Evolutionary conservation across 2,113 vertebrate genomes (phyloP), one percentile per base, ranked within the genome.

Genomic region (Plecturocebus donacophilus): DNA sequence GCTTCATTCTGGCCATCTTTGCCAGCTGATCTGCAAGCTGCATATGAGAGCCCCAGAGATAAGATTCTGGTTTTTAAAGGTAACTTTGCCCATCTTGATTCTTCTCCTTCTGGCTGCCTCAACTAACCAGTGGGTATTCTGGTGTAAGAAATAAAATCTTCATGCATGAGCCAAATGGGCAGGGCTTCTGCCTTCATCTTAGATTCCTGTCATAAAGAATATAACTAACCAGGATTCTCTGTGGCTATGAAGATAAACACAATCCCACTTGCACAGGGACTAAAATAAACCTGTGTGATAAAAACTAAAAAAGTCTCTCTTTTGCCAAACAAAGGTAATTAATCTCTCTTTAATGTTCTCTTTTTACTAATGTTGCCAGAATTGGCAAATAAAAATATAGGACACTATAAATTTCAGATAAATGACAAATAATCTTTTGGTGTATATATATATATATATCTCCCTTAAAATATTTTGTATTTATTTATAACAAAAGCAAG

Each of bases 1-100:
- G 99, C 97, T 85, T 98, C 95, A 66, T 98, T 99, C 98, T 99
- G 99, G 99, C 98, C 99, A 27, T 81, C 95, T 1, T 96, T 99
- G 52, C 99, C 99, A 32, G 73, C 90, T 38, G 97, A 97, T 64
- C 99, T 99, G 56, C 99, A 99, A 66, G 99, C 99, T 91, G 99
- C 97, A 0, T 99, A 99, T 97, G 99, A 99, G 93, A 99, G 98
- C 73, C 97, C 75, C 11, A 98, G 97, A 64, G 99, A 99, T 75
- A 97, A 98, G 82, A 97, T 99, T 45, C 49, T 99, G 8, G 73
- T 99, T 96, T 99, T 99, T 94, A 99, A 99, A 99, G 99, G 99
- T 99, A 94, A 98, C 52, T 8, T 85, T 96, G 71, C 13, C 49
- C 8, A 47, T 87, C 58, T 19, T 30, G 3, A n/a, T 73, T 68